A percentile compares a stretch with the other conserved stretches of the same genome.
Evolutionary conservation across 2,888 invertebrate species (phyloP).

Genomic region (Nomada lathburiana): DNA sequence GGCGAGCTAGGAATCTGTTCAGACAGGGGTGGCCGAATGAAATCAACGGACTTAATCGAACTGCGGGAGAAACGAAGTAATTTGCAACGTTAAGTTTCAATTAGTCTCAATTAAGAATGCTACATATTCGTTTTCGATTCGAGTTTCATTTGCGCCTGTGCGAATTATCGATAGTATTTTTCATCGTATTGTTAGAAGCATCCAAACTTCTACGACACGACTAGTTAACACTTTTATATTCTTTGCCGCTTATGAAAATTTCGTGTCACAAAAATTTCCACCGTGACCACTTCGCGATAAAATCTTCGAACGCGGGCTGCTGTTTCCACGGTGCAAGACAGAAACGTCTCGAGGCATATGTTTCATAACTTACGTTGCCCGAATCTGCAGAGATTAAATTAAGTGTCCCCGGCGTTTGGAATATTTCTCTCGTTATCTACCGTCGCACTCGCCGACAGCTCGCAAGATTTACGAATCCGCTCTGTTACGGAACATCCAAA

Average conservation of each 20-base stretch:
- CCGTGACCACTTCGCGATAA: background rate
- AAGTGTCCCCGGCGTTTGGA: constrained; percentile 20
- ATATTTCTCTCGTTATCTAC: constrained; percentile 43
- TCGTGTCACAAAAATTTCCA: too few species aligned
- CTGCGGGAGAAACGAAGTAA: background rate
- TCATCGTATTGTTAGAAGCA: too few species aligned
- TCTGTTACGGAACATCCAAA: constrained; percentile 9
- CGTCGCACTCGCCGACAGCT: background rate
- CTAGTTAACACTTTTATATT: too few species aligned
- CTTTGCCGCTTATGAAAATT: too few species aligned
- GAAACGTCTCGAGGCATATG: background rate
- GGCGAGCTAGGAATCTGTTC: background rate
- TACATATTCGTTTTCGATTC: too few species aligned
- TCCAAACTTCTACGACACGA: too few species aligned
- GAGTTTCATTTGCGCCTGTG: too few species aligned
- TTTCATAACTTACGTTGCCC: background rate
- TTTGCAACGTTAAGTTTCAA: background rate
- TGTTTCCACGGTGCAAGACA: background rate
- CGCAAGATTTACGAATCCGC: constrained; percentile 27
- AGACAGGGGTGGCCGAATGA: background rate
- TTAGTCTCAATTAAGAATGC: too few species aligned
- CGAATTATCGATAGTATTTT: too few species aligned
- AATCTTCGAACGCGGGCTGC: background rate
- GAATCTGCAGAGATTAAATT: constrained; percentile 36
- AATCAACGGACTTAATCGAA: constrained; percentile 5